phyloP scores from a whole-genome alignment of 2,888 invertebrate species.

The Perdita meconis region DNA sequence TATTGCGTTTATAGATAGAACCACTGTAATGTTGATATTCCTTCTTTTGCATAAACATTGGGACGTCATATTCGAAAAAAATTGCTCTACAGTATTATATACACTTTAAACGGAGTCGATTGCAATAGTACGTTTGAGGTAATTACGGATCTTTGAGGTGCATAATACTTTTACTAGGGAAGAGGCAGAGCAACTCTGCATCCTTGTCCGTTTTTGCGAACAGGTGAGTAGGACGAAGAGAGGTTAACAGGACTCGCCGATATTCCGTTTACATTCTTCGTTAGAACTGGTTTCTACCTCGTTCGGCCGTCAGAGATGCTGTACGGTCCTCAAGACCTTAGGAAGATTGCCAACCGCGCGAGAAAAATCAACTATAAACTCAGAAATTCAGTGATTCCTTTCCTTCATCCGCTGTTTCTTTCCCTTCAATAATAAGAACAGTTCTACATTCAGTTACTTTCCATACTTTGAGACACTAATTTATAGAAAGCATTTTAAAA shows the following conservation, averaged over 20 bases:
- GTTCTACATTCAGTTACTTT: too few relatives aligned
- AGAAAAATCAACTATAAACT: slow-evolving; percentile 52
- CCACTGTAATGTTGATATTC: too few relatives aligned
- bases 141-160: too few relatives aligned
- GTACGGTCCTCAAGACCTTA: slow-evolving; percentile 41
- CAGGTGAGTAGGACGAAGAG: slow-evolving; percentile 73
- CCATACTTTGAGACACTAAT: too few relatives aligned
- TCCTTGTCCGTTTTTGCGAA: slow-evolving; percentile 65
- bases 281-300: slow-evolving; percentile 78
- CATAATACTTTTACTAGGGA: not conserved
- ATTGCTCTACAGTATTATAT: too few relatives aligned
- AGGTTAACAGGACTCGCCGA: slow-evolving; percentile 80
- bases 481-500: too few relatives aligned
- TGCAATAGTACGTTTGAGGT: too few relatives aligned
- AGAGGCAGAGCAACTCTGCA: slow-evolving; percentile 9
- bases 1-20: too few relatives aligned
- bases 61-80: too few relatives aligned
- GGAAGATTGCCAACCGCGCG: slow-evolving; percentile 39
- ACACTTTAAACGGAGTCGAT: too few relatives aligned
- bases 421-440: not conserved
- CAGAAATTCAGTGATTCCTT: slow-evolving; percentile 19
- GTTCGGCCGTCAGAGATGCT: slow-evolving; percentile 55
- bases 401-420: not conserved
- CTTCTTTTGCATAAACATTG: too few relatives aligned
- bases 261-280: slow-evolving; percentile 81